A percentile compares a stretch with the other conserved stretches of the same genome.
These are phyloP conservation scores for Philonicus albiceps DNA, from an alignment of 2,888 invertebrate species.

Conservation along the genomic window DNA sequence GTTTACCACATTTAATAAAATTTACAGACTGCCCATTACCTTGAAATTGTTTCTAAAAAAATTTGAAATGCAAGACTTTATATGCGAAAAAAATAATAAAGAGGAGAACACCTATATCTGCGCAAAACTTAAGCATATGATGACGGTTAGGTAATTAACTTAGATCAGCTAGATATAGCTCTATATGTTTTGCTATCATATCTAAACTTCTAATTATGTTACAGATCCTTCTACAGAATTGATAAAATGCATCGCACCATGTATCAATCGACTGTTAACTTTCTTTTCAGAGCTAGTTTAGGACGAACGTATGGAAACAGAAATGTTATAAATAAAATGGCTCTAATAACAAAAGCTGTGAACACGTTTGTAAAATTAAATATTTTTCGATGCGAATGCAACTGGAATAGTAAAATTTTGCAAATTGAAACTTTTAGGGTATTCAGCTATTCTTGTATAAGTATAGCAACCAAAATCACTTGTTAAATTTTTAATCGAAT, in stretches of 20 bases:
- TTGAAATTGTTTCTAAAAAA: conserved; percentile 8
- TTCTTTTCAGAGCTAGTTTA: not conserved
- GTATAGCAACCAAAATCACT: too few relatives aligned
- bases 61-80: not conserved
- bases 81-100: not conserved
- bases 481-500: too few relatives aligned
- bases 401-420: not conserved
- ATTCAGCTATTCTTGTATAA: too few relatives aligned
- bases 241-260: not conserved
- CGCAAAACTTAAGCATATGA: not conserved
- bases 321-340: not conserved
- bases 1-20: conserved; percentile 7
- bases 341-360: not conserved
- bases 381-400: not conserved
- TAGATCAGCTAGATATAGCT: not conserved
- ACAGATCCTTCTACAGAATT: not conserved
- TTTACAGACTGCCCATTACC: conserved; percentile 31
- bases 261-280: not conserved
- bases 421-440: not conserved
- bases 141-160: not conserved
- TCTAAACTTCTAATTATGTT: not conserved
- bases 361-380: not conserved
- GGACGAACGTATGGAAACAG: not conserved
- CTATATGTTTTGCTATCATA: not conserved
- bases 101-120: too few relatives aligned